Evolutionary conservation across 2,797 vertebrate genomes (phyloP).

Genomic region (Selene dorsalis): DNA sequence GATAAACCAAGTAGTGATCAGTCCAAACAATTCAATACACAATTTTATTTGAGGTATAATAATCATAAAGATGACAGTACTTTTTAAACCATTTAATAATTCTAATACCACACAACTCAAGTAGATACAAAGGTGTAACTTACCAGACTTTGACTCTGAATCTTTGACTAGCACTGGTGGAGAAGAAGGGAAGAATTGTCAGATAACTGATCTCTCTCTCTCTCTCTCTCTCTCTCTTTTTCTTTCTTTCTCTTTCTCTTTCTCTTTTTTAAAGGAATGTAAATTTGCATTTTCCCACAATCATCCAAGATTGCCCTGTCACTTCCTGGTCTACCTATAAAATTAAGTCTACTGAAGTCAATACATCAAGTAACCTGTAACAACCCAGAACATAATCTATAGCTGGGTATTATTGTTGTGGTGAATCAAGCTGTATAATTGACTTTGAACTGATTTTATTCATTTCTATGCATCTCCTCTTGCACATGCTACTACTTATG

Average conservation of each 20-base stretch:
- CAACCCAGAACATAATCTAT: too few relatives aligned
- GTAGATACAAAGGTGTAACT: conserved; percentile 35
- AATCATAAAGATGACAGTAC: not conserved
- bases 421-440: not conserved
- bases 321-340: not conserved
- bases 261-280: too few relatives aligned
- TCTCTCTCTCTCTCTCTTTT: too few relatives aligned
- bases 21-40: not conserved
- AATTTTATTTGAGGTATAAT: not conserved
- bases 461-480: too few relatives aligned
- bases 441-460: too few relatives aligned
- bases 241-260: too few relatives aligned
- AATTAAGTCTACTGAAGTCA: not conserved
- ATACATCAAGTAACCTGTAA: not conserved
- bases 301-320: too few relatives aligned
- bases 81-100: not conserved
- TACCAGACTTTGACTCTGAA: conserved; percentile 22
- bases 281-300: not conserved
- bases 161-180: conserved; percentile 35
- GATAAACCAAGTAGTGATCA: conserved; percentile 23
- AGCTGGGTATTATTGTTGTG: too few relatives aligned
- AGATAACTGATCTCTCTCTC: not conserved
- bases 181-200: conserved; percentile 2
- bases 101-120: not conserved
- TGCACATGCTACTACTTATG: not conserved